Evolutionary conservation across 2,113 vertebrate species (phyloP).

Genomic region (Chlamydotis undulata): DNA sequence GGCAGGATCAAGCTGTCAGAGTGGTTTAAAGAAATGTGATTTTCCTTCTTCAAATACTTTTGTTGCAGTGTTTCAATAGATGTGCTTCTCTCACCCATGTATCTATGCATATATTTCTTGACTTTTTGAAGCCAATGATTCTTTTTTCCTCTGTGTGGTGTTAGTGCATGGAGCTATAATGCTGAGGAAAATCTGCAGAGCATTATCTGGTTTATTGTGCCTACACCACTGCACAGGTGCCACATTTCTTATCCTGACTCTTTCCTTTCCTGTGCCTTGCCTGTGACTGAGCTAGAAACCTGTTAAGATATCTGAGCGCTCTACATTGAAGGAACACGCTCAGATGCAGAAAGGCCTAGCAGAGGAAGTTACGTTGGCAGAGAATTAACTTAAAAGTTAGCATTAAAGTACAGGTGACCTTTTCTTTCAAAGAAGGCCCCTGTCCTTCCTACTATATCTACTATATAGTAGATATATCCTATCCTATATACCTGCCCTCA

Average conservation of each 20-base stretch:
- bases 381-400: background rate
- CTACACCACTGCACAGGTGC: background rate
- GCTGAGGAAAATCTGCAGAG: background rate
- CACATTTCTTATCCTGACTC: background rate
- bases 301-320: background rate
- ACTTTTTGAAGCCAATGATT: background rate
- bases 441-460: background rate
- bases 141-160: background rate
- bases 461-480: no score
- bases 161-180: background rate
- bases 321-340: background rate
- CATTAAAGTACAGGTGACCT: background rate
- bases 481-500: no score
- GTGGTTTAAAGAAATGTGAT: background rate
- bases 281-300: background rate
- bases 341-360: background rate
- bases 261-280: background rate
- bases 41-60: background rate
- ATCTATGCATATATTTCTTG: background rate
- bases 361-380: background rate
- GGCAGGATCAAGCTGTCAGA: background rate
- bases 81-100: background rate
- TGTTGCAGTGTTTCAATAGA: background rate
- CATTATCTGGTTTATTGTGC: background rate
- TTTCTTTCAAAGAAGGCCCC: background rate